Evolutionary conservation across 1,140 invertebrate genomes (phyloP).

Genomic region (Centruroides sculpturatus): DNA sequence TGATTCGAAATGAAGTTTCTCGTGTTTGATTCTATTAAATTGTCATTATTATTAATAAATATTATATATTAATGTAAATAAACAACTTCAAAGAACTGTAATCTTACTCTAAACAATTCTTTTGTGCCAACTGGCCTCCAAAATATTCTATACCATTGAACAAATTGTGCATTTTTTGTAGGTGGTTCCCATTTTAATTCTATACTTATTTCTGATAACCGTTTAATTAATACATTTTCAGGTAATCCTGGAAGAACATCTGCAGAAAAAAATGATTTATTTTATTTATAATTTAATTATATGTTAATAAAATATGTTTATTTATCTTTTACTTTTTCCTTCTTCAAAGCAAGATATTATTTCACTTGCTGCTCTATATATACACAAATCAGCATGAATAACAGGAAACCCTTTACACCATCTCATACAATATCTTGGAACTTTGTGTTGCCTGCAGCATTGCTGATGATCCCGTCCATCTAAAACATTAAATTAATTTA

Average conservation of each 20-base stretch:
- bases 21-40: conserved; percentile 26
- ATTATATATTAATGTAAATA: no score
- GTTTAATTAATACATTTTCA: conserved; percentile 46
- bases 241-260: conserved; percentile 56
- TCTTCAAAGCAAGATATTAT: conserved; percentile 67
- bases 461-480: conserved; percentile 58
- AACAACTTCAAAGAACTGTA: background rate
- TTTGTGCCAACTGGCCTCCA: conserved; percentile 33
- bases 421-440: conserved; percentile 54
- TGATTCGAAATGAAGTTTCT: conserved; percentile 46
- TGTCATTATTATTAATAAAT: no score
- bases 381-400: conserved; percentile 44
- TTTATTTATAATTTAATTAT: no score
- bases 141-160: conserved; percentile 55
- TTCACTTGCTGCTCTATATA: conserved; percentile 49
- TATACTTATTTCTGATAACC: conserved; percentile 34
- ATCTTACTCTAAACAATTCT: conserved; percentile 14
- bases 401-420: conserved; percentile 57
- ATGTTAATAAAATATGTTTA: no score
- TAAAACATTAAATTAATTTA: conserved; percentile 11
- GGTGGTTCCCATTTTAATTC: conserved; percentile 59
- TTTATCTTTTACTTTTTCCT: conserved; percentile 40
- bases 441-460: conserved; percentile 55
- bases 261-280: conserved; percentile 13
- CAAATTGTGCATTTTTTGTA: conserved; percentile 58